Evolutionary conservation across 1,140 invertebrate species (phyloP), one percentile per base, ranked within the genome.

Genomic region (Dinothrombium tinctorium): DNA sequence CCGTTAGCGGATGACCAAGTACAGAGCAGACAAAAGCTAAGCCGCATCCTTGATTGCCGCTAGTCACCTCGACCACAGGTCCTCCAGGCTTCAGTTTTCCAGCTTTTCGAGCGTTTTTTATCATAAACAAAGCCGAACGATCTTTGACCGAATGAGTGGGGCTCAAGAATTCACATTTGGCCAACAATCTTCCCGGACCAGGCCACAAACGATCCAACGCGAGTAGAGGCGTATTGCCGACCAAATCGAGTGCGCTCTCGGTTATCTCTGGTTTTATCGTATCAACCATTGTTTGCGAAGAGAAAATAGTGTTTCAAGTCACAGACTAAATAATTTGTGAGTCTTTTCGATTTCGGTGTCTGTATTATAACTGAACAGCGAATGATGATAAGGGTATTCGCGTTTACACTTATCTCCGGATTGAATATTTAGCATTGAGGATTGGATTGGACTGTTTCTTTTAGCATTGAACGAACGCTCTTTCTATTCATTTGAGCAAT

Each of bases 161-260:
- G 29, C 43, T 46, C 2, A 46, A 19, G 19, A 46, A 46, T 20
- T 46, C 44, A 29, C 44, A 46, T 46, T 46, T 46, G 8, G 40
- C 44, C 24, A 46, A 35, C 1, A 46, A 21, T n/a, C 44, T 40
- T 0, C 44, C 44, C 3, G 44, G 44, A 19, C 44, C 44, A n/a
- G 41, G 33, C 44, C 44, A 46, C 15, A 46, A 14, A 7, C 44
- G 33, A 26, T 46, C 44, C 12, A 46, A 24, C 29, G 44, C 44
- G 8, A 46, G 6, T 15, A 46, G 21, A 7, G 44, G 44, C 14
- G 44, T 46, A 24, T 46, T 46, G 3, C 44, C 44, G 32, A 46
- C 23, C 7, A 36, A 17, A 36, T 36, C 33, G 3, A 36, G 5
- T n/a, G 33, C 33, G 23, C 33, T 36, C 8, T 12, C 11, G 19